Evolutionary conservation across 2,797 vertebrate species (phyloP), one percentile per base, ranked within the genome.

Genomic region (Cirrhinus molitorella): DNA sequence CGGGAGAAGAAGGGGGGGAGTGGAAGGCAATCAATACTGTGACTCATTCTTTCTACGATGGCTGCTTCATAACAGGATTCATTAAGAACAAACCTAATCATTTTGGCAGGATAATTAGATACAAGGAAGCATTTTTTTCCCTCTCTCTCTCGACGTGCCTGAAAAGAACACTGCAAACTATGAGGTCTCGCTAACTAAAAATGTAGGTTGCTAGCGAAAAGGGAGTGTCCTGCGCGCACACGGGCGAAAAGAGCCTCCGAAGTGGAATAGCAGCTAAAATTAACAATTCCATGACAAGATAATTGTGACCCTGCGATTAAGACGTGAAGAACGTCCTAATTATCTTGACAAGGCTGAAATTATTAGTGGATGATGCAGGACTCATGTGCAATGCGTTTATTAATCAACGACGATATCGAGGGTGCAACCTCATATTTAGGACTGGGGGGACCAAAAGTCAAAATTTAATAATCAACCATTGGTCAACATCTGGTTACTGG

Each of bases 41-140:
- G 95, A 95, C 91, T 95, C 94, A 94, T 93, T 94, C 92, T 91
- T 91, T 93, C 91, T 92, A 91, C 84, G 78, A 90, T 83, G 91
- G 91, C 91, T 89, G 90, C 92, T 92, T 92, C 93, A 92, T 93
- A 93, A 93, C 90, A 93, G 90, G 91, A 92, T 94, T 94, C 91
- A 93, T 93, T 93, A 92, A 83, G 87, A 87, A 89, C 91, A 94
- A 95, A 95, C 92, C 88, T 91, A 93, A 95, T 94, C 91, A 93
- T 92, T 92, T 91, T 87, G 87, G 82, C 78, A 85, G 74, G 67
- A 90, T 93, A 93, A 94, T 93, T 89, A 90, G 86, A 92, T 91
- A 90, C 86, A 85, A 82, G 21, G 67, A 85, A 88, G 87, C 88
- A 91, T 88, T 88, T 89, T 88, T 87, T 89, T 89, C 89, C 89